Evolutionary conservation across 2,113 vertebrate species (phyloP), one percentile per base, ranked within the genome.

Genomic region (Lipophrys pholis): DNA sequence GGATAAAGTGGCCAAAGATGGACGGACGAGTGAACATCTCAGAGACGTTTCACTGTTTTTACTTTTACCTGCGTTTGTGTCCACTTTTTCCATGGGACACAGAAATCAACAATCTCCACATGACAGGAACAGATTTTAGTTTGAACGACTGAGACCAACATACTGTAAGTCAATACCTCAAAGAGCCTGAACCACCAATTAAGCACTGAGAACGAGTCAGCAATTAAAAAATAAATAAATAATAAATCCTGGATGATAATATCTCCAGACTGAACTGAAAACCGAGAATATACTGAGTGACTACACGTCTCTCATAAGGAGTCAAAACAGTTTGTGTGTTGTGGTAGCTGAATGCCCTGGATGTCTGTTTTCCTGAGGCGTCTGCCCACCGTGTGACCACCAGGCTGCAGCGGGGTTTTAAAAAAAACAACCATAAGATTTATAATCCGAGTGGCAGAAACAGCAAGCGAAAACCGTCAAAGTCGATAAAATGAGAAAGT

Each of bases 401-500:
- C 5, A n/a, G 21, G 39, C 40, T 16, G 35, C 45, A 9, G 46
- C 58, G 45, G 7, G n/a, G n/a, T n/a, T n/a, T n/a, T n/a, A n/a
- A n/a, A n/a, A n/a, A n/a, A n/a, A n/a, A n/a, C n/a, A n/a, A n/a
- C n/a, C n/a, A n/a, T n/a, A n/a, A n/a, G n/a, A n/a, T n/a, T n/a
- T n/a, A n/a, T 45, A 38, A 55, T 57, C 10, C 38, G 56, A 48
- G 17, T n/a, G 0, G 11, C 16, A 45, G 30, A 76, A 62, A 62
- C n/a, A 12, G 46, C 5, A 36, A 41, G 51, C 38, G 56, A 16
- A 16, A 55, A 30, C 21, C 21, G 21, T 30, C 21, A 8, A 48
- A 63, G 63, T 76, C 60, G 63, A 80, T 75, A 72, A 61, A 71
- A 50, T 17, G 7, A 43, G 45, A 68, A 69, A 55, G 80, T 65